A percentile compares a stretch with the other conserved stretches of the same genome.
Evolutionary conservation across 2,797 vertebrate species (phyloP).

Genomic region (Tragopan temminckii): DNA sequence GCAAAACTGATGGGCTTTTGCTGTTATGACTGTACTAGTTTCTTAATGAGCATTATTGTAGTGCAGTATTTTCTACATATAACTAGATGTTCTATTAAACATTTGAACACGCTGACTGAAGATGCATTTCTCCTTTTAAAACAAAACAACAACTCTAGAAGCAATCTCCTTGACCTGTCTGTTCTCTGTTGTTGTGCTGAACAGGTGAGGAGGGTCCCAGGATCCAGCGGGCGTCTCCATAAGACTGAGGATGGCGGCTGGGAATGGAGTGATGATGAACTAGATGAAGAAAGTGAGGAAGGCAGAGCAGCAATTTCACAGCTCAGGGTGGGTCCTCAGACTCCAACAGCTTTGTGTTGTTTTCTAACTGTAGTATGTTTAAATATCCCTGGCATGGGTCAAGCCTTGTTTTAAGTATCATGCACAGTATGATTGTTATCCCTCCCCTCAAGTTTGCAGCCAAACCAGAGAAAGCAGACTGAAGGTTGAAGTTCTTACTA

Average conservation of each 20-base stretch:
- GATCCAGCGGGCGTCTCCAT: slow-evolving; percentile 95
- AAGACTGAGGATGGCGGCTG: slow-evolving; percentile 96
- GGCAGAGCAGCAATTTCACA: slow-evolving; percentile 95
- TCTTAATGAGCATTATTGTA: neutral
- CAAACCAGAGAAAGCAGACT: neutral
- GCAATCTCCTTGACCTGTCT: neutral
- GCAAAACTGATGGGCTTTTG: neutral
- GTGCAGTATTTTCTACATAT: neutral
- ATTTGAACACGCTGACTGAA: neutral
- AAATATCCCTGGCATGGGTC: neutral
- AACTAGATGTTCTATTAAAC: neutral
- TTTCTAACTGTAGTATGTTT: accelerated
- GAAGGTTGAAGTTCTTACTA: neutral
- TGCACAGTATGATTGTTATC: neutral
- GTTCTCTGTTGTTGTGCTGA: neutral
- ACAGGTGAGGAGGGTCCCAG: slow-evolving; percentile 95
- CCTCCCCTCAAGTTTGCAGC: accelerated
- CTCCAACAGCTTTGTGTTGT: neutral
- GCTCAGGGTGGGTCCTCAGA: slow-evolving; percentile 87
- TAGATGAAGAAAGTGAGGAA: slow-evolving; percentile 98
- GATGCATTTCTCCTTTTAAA: neutral
- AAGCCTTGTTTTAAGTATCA: neutral
- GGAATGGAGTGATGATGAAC: slow-evolving; percentile 98
- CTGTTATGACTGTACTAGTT: neutral
- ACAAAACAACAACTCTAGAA: neutral